These are phyloP conservation scores for Papio anubis DNA, from an alignment of 2,113 vertebrate species.

Conservation along the genomic window DNA sequence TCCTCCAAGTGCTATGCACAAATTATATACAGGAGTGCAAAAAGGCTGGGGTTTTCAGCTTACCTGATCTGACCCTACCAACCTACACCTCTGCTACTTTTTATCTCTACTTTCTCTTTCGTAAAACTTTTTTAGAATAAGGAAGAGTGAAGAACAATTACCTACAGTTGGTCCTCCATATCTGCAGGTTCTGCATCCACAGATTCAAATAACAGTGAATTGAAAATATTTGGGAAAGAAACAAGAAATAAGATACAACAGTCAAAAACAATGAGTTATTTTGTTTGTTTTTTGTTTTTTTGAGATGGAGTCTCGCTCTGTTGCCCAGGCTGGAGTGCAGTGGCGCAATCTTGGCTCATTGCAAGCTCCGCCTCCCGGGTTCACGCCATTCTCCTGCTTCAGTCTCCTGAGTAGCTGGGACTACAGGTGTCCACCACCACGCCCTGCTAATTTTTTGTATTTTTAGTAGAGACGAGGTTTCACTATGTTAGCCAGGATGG, in stretches of 20 bases:
- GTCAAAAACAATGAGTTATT: neutral
- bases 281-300: no score
- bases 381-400: no score
- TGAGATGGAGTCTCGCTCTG: no score
- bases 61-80: neutral
- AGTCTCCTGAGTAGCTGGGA: no score
- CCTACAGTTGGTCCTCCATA: neutral
- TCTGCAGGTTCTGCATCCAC: neutral
- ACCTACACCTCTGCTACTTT: neutral
- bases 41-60: neutral
- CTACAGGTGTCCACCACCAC: no score
- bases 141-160: neutral
- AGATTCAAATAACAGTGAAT: neutral
- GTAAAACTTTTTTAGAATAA: neutral
- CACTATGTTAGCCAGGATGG: no score
- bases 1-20: neutral
- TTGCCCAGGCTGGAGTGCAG: no score
- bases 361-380: no score
- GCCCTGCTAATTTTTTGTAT: no score
- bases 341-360: no score
- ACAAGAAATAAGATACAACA: neutral
- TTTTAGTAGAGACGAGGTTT: no score
- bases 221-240: neutral
- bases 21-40: neutral
- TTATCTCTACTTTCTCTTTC: neutral